Evolutionary conservation across 2,888 invertebrate genomes (phyloP).

Genomic region (Scaptomyza parva): DNA sequence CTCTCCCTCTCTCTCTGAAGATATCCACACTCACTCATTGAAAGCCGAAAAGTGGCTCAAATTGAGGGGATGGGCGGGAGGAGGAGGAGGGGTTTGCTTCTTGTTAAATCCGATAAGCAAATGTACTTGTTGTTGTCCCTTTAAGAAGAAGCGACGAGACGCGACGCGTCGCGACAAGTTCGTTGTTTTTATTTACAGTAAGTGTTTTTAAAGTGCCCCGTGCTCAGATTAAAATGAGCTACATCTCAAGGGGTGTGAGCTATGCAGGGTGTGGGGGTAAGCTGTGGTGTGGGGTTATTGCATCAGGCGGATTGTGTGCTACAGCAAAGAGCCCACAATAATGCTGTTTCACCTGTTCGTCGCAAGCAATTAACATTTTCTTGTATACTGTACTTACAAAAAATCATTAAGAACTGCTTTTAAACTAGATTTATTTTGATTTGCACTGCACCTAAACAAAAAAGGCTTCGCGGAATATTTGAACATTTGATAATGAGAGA

Average conservation of each 20-base stretch:
- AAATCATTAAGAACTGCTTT: too few species aligned
- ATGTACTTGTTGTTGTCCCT: slow-evolving; percentile 70
- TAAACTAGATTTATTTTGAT: background rate
- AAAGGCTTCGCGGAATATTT: too few species aligned
- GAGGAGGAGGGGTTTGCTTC: background rate
- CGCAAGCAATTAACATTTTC: slow-evolving; percentile 47
- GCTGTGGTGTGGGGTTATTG: background rate
- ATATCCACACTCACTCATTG: slow-evolving; percentile 6
- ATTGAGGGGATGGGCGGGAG: slow-evolving; percentile 10
- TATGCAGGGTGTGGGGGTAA: background rate
- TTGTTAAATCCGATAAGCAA: slow-evolving; percentile 75
- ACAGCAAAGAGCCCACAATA: background rate
- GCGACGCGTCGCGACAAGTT: slow-evolving; percentile 25
- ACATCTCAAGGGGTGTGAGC: background rate
- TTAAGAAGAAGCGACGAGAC: slow-evolving; percentile 41
- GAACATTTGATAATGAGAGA: too few species aligned
- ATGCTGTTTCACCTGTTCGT: slow-evolving; percentile 33
- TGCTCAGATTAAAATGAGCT: slow-evolving; percentile 59
- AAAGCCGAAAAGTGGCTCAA: slow-evolving; percentile 74
- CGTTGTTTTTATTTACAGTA: slow-evolving; percentile 66
- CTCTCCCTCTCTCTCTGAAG: background rate
- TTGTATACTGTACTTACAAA: background rate
- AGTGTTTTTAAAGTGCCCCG: slow-evolving; percentile 67
- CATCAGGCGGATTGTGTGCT: slow-evolving; percentile 38
- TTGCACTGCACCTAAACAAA: too few species aligned